Percentiles rank a stretch among this genome's conserved stretches.
Evolutionary conservation across 1,140 invertebrate species (phyloP).

Genomic region (Limonius californicus): DNA sequence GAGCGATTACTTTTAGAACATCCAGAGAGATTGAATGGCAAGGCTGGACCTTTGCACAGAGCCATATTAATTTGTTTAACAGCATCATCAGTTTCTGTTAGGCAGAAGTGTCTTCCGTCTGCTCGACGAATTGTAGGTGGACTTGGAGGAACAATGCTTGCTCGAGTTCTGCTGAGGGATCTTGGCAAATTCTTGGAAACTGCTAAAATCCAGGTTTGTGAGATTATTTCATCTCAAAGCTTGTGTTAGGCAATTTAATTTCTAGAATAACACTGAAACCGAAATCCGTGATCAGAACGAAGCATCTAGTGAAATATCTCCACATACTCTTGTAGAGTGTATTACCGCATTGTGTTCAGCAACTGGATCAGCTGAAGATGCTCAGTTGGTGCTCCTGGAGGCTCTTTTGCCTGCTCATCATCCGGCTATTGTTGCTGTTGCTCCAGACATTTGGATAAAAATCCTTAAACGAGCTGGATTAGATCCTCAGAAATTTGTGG

Average conservation of each 20-base stretch:
- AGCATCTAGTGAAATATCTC: constrained; percentile 20
- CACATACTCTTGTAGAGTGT: constrained; percentile 45
- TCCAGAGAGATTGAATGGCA: constrained; percentile 55
- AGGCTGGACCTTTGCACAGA: constrained; percentile 55
- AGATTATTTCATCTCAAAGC: no score
- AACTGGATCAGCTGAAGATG: constrained; percentile 49
- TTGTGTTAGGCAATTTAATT: no score
- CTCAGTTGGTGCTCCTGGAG: constrained; percentile 55
- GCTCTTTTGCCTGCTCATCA: constrained; percentile 65
- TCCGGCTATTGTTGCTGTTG: constrained; percentile 55
- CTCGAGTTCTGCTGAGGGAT: constrained; percentile 57
- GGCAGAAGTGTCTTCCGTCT: constrained; percentile 43
- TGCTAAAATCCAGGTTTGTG: background rate
- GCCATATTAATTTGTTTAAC: constrained; percentile 62
- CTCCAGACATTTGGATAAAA: constrained; percentile 59
- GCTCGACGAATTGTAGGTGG: constrained; percentile 41
- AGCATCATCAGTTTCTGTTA: constrained; percentile 39
- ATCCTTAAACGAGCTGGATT: constrained; percentile 56
- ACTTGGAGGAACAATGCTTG: constrained; percentile 46
- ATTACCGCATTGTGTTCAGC: constrained; percentile 52
- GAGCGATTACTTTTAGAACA: constrained; percentile 62
- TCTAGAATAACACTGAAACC: no score
- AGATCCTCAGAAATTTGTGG: constrained; percentile 55
- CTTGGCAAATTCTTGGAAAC: constrained; percentile 50
- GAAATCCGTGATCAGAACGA: no score